These are phyloP conservation scores for Nymphalis urticae DNA, from an alignment of 2,888 invertebrate genomes.

Conservation along the genomic window DNA sequence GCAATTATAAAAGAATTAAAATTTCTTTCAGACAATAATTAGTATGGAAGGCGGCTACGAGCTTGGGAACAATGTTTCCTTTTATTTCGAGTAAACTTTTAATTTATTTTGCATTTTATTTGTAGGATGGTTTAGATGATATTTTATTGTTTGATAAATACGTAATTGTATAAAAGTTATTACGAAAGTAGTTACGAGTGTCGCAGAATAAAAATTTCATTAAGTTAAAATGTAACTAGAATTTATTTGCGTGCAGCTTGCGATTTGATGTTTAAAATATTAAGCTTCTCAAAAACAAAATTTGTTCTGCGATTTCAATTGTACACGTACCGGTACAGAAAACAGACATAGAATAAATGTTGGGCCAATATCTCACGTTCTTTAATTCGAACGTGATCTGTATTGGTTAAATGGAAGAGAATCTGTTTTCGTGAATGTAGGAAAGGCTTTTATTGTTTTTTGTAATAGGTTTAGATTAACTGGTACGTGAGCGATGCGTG, in stretches of 20 bases:
- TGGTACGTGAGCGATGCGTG: conserved; percentile 23
- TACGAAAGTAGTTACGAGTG: conserved; percentile 16
- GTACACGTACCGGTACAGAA: conserved; percentile 10
- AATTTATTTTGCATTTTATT: conserved; percentile 68
- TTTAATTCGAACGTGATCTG: conserved; percentile 22
- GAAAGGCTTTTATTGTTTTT: not conserved
- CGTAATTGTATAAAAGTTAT: conserved; percentile 8
- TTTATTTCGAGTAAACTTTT: conserved; percentile 45
- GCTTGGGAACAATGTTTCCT: conserved; percentile 48
- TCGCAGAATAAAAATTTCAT: conserved; percentile 5
- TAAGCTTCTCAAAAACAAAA: not conserved
- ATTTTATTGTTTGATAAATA: conserved; percentile 13
- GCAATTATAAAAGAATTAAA: conserved; percentile 17
- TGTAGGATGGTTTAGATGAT: conserved; percentile 42
- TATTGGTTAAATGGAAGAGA: conserved; percentile 10
- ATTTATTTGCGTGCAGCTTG: conserved; percentile 8
- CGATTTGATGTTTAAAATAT: conserved; percentile 6
- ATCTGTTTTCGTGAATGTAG: not conserved
- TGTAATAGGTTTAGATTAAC: not conserved
- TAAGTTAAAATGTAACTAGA: not conserved
- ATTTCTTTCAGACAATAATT: conserved; percentile 58
- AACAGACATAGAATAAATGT: not conserved
- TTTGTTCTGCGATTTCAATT: conserved; percentile 11
- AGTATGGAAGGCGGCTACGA: conserved; percentile 43
- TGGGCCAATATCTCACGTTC: conserved; percentile 21